Conservation (phyloP, 2,888 invertebrate species). For the Phalera bucephala region DNA sequence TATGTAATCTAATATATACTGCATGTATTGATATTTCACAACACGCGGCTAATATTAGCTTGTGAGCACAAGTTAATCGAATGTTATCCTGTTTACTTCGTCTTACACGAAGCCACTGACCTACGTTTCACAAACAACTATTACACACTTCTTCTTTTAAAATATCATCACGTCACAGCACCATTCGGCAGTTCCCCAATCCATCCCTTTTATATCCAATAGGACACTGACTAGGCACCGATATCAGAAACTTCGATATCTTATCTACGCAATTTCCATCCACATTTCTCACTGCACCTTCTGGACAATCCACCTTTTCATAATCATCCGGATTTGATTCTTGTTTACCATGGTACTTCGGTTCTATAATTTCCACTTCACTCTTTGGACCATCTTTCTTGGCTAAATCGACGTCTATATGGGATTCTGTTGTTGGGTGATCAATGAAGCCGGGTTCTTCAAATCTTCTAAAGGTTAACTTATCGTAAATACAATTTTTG, state of each 20-base stretch:
- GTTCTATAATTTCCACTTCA: conserved; percentile 64
- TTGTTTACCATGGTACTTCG: conserved; percentile 54
- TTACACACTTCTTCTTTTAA: too few relatives aligned
- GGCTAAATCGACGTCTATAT: conserved; percentile 14
- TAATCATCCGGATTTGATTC: conserved; percentile 13
- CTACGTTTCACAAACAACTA: too few relatives aligned
- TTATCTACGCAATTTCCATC: conserved; percentile 46
- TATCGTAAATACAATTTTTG: conserved; percentile 57
- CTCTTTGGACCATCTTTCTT: conserved; percentile 44
- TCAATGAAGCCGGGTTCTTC: conserved; percentile 15
- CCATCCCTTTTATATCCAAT: conserved; percentile 57
- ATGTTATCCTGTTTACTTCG: too few relatives aligned
- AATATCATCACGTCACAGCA: conserved; percentile 26
- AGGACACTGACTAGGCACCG: conserved; percentile 65
- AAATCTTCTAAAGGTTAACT: conserved; percentile 16
- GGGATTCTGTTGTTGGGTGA: conserved; percentile 17
- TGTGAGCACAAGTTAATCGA: too few relatives aligned
- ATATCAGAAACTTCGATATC: conserved; percentile 54
- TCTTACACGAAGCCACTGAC: too few relatives aligned
- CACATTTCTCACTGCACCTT: conserved; percentile 42
- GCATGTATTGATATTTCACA: too few relatives aligned
- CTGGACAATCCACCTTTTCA: conserved; percentile 39
- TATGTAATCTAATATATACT: too few relatives aligned
- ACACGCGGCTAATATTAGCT: too few relatives aligned
- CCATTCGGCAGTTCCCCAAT: conserved; percentile 55